phyloP scores from a whole-genome alignment of 2,113 vertebrate species.

The Mungos mungo region DNA sequence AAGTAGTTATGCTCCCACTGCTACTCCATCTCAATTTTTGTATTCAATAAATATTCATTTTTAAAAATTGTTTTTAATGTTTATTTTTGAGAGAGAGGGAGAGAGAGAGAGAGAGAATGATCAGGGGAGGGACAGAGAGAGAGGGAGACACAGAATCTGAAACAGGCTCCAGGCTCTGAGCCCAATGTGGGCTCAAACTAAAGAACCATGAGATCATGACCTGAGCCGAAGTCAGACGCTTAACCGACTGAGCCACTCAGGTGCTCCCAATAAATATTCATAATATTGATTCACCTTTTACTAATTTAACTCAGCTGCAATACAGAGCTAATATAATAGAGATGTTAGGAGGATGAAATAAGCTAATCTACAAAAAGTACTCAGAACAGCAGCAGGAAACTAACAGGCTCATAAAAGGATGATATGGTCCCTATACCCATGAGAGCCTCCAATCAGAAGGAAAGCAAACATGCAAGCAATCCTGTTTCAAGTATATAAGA shows the following conservation, averaged over 20 bases:
- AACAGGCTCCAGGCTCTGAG: too few relatives aligned
- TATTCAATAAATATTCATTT: too few relatives aligned
- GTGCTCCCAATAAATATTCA: background rate
- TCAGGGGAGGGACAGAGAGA: too few relatives aligned
- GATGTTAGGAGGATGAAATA: background rate
- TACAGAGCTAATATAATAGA: background rate
- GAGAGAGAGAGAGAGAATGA: too few relatives aligned
- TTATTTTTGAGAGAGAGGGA: too few relatives aligned
- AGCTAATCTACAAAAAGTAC: background rate
- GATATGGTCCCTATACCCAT: background rate
- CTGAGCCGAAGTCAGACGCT: too few relatives aligned
- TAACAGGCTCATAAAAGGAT: background rate
- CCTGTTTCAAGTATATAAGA: background rate
- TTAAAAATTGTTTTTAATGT: too few relatives aligned
- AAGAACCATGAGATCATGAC: too few relatives aligned
- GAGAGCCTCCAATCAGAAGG: background rate
- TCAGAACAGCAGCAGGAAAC: background rate
- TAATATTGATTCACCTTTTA: background rate
- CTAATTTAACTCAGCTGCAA: background rate
- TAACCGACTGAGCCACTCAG: background rate
- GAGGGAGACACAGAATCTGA: too few relatives aligned
- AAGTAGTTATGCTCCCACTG: background rate
- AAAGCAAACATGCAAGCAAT: background rate
- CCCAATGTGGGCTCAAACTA: too few relatives aligned
- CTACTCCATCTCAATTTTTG: background rate